These are phyloP conservation scores for Vandiemenella viatica DNA, from an alignment of 2,888 invertebrate genomes.

Conservation along the genomic window DNA sequence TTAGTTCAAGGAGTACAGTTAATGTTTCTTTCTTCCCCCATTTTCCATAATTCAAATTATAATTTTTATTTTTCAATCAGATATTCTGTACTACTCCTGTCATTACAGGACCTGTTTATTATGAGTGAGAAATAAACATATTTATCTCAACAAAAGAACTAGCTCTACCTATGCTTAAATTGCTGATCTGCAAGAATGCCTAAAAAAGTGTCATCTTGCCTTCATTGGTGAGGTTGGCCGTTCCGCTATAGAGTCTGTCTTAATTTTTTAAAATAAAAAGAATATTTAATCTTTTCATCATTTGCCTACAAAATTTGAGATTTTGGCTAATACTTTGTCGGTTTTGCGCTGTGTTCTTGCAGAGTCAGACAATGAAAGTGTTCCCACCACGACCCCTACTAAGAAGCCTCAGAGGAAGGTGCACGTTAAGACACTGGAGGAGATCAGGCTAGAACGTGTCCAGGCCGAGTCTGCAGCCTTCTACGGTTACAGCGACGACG, in stretches of 20 bases:
- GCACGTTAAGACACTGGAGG: constrained; percentile 48
- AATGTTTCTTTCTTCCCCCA: too few species aligned
- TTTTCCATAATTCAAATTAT: too few species aligned
- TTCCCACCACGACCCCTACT: constrained; percentile 42
- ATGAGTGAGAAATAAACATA: constrained; percentile 8
- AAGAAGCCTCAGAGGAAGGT: constrained; percentile 30
- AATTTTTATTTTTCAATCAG: too few species aligned
- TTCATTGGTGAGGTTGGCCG: too few species aligned
- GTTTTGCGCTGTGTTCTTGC: constrained; percentile 42
- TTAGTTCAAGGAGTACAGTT: too few species aligned
- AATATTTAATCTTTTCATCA: background rate
- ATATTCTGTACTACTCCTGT: too few species aligned
- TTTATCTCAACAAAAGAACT: constrained; percentile 8
- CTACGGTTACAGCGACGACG: constrained; percentile 41
- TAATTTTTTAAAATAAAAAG: constrained; percentile 5
- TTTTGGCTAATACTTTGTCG: constrained; percentile 3
- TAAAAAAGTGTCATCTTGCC: too few species aligned
- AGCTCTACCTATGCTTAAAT: constrained; percentile 1
- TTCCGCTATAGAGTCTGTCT: too few species aligned
- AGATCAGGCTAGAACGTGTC: constrained; percentile 49
- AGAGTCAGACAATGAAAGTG: constrained; percentile 65
- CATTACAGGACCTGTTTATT: too few species aligned
- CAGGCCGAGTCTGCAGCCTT: constrained; percentile 58
- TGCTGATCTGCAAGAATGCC: constrained; percentile 21
- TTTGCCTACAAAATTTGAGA: constrained; percentile 2